Evolutionary conservation across 2,113 vertebrate species (phyloP).

Genomic region (Neopipo cinnamomea): DNA sequence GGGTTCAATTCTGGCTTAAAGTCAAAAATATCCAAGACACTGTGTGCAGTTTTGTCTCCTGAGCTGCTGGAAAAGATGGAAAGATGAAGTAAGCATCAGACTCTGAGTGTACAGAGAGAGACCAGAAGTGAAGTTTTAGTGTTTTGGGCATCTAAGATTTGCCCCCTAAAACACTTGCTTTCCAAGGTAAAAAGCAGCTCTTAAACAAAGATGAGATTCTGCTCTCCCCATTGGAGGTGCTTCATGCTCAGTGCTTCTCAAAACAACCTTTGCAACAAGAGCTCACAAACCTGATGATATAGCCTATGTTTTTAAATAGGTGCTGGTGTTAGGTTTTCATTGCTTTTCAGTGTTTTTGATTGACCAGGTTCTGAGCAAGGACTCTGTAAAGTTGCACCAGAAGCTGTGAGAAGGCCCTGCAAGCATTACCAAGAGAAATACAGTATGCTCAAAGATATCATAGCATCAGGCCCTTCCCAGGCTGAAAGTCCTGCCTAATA

Average conservation of each 20-base stretch:
- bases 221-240: background rate
- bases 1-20: background rate
- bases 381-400: background rate
- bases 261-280: background rate
- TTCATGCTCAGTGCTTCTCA: rapidly evolving
- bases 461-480: background rate
- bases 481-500: background rate
- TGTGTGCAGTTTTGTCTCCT: background rate
- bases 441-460: rapidly evolving
- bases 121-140: background rate
- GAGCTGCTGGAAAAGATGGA: background rate
- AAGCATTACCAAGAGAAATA: background rate
- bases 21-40: background rate
- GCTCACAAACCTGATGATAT: background rate
- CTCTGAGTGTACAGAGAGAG: background rate
- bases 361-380: background rate
- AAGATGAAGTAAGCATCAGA: background rate
- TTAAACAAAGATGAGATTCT: background rate
- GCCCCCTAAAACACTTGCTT: background rate
- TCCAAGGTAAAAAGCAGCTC: background rate
- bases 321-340: background rate
- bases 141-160: background rate
- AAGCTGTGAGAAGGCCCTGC: background rate
- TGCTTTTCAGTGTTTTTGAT: background rate
- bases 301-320: rapidly evolving